A percentile compares a stretch with the other conserved stretches of the same genome.
Evolutionary conservation across 2,888 invertebrate genomes (phyloP).

Genomic region (Drosophila barbarae): DNA sequence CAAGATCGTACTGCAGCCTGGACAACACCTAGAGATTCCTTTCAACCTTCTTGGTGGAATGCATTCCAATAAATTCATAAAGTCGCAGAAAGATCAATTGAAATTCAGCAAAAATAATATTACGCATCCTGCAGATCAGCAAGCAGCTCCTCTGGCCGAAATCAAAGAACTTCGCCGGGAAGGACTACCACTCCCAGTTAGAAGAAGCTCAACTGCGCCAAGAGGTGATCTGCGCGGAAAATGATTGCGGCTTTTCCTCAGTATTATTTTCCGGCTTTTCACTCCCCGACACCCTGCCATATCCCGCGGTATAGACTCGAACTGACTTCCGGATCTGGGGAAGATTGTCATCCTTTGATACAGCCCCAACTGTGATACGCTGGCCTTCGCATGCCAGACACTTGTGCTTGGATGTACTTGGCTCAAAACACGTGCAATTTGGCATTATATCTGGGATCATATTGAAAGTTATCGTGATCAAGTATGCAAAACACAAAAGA

Average conservation of each 20-base stretch:
- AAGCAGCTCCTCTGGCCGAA: too few relatives aligned
- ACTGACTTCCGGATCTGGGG: neutral
- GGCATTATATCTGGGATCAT: neutral
- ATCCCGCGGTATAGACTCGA: neutral
- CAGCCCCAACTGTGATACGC: neutral
- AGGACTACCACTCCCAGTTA: neutral
- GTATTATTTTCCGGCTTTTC: neutral
- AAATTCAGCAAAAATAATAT: too few relatives aligned
- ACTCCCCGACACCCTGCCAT: too few relatives aligned
- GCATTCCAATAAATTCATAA: too few relatives aligned
- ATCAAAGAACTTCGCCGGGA: too few relatives aligned
- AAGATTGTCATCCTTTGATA: neutral
- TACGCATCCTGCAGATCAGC: too few relatives aligned
- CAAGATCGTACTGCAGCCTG: too few relatives aligned
- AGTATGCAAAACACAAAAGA: too few relatives aligned
- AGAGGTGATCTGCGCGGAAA: neutral
- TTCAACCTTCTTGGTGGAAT: too few relatives aligned
- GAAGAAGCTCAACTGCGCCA: neutral
- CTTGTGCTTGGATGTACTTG: neutral
- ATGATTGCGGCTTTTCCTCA: neutral
- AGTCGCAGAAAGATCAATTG: too few relatives aligned
- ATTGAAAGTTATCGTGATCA: neutral
- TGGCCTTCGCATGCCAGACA: neutral
- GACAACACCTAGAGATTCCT: too few relatives aligned
- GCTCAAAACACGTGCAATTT: neutral